Evolutionary conservation across 30 jellyfish, hydroid and myxozoan genomes (phyloP).

Genomic region (Sanderia malayensis): DNA sequence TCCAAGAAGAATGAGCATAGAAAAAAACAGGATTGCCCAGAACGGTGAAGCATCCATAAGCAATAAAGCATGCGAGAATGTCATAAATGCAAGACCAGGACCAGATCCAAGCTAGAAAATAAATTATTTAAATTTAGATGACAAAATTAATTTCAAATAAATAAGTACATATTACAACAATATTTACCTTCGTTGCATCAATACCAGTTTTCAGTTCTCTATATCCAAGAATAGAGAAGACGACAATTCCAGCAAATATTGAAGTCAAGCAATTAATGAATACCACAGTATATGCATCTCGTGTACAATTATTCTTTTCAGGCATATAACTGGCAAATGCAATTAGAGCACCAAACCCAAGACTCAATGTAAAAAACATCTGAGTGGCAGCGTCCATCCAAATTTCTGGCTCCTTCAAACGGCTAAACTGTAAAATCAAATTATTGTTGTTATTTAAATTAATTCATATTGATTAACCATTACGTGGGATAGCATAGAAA

Average conservation of each 20-base stretch:
- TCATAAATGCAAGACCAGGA: slow-evolving; percentile 92
- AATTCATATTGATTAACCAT: background rate
- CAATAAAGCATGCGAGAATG: slow-evolving; percentile 81
- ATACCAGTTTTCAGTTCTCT: slow-evolving; percentile 68
- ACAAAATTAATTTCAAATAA: no score
- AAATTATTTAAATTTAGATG: no score
- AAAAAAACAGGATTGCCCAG: slow-evolving; percentile 80
- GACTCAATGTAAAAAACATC: slow-evolving; percentile 92
- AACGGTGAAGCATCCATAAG: slow-evolving; percentile 86
- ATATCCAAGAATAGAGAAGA: slow-evolving; percentile 89
- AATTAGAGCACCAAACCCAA: slow-evolving; percentile 95
- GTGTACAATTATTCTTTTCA: slow-evolving; percentile 73
- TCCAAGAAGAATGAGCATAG: slow-evolving; percentile 82
- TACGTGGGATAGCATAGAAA: no score
- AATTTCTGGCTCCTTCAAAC: slow-evolving; percentile 75
- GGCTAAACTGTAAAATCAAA: slow-evolving; percentile 45
- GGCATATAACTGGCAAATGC: slow-evolving; percentile 98
- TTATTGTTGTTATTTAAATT: background rate
- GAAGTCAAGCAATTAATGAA: slow-evolving; percentile 85
- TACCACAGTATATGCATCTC: slow-evolving; percentile 89
- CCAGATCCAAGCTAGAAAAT: slow-evolving; percentile 75
- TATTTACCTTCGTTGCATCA: slow-evolving; percentile 79
- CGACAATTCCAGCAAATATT: slow-evolving; percentile 90
- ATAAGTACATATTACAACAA: no score
- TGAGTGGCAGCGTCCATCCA: slow-evolving; percentile 99